Evolutionary conservation across 2,888 invertebrate genomes (phyloP).

Genomic region (Notodonta dromedarius): DNA sequence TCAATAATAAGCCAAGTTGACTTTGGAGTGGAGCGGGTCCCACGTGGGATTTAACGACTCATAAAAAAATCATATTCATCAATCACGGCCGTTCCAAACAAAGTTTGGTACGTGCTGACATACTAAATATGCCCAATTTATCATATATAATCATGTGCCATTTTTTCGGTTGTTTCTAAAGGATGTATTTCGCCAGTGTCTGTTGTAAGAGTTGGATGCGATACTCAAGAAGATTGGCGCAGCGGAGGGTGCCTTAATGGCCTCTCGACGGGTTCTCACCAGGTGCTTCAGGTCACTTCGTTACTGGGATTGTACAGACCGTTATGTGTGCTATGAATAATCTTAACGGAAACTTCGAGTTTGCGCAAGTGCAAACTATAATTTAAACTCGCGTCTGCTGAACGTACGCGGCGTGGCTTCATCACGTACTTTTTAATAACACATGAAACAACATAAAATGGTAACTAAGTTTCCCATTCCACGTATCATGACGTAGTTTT

Average conservation of each 20-base stretch:
- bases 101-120: constrained; percentile 42
- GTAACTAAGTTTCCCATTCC: too few species aligned
- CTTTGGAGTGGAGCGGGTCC: constrained; percentile 25
- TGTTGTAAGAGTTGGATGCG: constrained; percentile 69
- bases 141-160: constrained; percentile 41
- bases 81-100: constrained; percentile 42
- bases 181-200: constrained; percentile 53
- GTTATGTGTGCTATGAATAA: constrained; percentile 74
- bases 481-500: too few species aligned
- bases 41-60: constrained; percentile 44
- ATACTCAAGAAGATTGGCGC: constrained; percentile 78
- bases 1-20: constrained; percentile 41
- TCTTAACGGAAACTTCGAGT: constrained; percentile 55
- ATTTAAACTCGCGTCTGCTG: constrained; percentile 31
- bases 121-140: constrained; percentile 36
- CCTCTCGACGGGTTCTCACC: constrained; percentile 75
- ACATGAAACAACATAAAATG: too few species aligned
- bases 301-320: constrained; percentile 75
- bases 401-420: too few species aligned
- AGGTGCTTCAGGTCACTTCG: constrained; percentile 80
- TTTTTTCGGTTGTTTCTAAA: constrained; percentile 42
- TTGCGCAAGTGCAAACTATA: constrained; percentile 46
- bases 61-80: constrained; percentile 48
- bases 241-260: constrained; percentile 78
- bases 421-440: too few species aligned